phyloP scores from a whole-genome alignment of 1,140 invertebrate genomes.

The Wasmannia auropunctata region DNA sequence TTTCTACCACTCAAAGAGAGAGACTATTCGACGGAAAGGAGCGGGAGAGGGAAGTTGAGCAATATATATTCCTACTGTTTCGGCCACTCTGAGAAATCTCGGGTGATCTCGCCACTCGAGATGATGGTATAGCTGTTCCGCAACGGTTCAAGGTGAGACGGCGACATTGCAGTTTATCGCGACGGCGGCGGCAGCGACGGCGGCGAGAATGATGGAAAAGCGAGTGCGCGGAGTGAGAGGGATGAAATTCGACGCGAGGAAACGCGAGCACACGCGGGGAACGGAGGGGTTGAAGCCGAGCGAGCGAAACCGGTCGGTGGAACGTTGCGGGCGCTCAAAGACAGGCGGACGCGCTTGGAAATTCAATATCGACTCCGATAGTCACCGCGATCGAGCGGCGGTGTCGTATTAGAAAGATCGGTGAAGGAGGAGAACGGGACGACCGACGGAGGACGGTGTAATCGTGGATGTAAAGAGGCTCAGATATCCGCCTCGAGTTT shows the following conservation, averaged over 20 bases:
- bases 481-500: constrained; percentile 5
- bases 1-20: neutral
- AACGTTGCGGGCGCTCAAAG: constrained; percentile 28
- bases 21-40: neutral
- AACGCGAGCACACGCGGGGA: constrained; percentile 47
- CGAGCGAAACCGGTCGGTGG: neutral
- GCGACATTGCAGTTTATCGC: constrained; percentile 48
- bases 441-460: neutral
- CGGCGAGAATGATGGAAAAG: neutral
- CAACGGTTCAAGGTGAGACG: constrained; percentile 38
- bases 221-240: constrained; percentile 39
- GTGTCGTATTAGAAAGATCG: constrained; percentile 39
- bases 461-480: constrained; percentile 2
- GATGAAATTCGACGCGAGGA: constrained; percentile 53
- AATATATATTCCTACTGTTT: neutral
- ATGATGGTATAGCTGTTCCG: constrained; percentile 7
- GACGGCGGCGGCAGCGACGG: neutral
- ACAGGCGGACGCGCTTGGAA: constrained; percentile 23
- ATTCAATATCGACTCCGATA: constrained; percentile 50
- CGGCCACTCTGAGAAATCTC: neutral
- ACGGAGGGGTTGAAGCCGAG: constrained; percentile 35
- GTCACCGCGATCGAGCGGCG: constrained; percentile 29
- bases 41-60: neutral
- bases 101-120: constrained; percentile 15
- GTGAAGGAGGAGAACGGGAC: neutral